Evolutionary conservation across 2,888 invertebrate species (phyloP).

Genomic region (Pammene fasciana): DNA sequence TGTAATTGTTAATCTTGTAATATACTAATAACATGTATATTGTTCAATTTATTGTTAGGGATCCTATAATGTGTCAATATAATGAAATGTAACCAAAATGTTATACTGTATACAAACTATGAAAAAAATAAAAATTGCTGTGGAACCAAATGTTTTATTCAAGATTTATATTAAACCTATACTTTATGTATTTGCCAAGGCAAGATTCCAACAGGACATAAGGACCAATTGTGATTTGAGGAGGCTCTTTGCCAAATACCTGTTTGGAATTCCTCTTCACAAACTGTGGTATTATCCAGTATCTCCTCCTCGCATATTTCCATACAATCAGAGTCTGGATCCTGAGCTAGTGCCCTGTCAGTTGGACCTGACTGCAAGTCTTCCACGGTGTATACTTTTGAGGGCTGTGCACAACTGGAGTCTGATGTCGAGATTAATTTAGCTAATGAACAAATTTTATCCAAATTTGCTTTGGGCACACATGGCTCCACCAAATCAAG

Average conservation of each 20-base stretch:
- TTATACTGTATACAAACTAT: slow-evolving; percentile 79
- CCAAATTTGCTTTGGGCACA: slow-evolving; percentile 56
- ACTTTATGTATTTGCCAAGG: slow-evolving; percentile 67
- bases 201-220: slow-evolving; percentile 78
- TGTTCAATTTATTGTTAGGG: slow-evolving; percentile 78
- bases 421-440: slow-evolving; percentile 66
- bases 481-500: slow-evolving; percentile 63
- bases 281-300: slow-evolving; percentile 28
- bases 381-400: slow-evolving; percentile 72
- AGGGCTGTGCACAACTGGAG: slow-evolving; percentile 51
- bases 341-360: slow-evolving; percentile 20
- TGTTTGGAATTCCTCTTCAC: slow-evolving; percentile 42
- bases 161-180: slow-evolving; percentile 42
- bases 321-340: slow-evolving; percentile 46
- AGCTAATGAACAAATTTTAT: slow-evolving; percentile 63
- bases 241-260: slow-evolving; percentile 69
- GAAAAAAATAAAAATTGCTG: slow-evolving; percentile 78
- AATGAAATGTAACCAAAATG: slow-evolving; percentile 82
- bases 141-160: slow-evolving; percentile 57
- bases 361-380: slow-evolving; percentile 60
- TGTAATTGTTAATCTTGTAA: slow-evolving; percentile 74
- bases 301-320: slow-evolving; percentile 38
- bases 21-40: slow-evolving; percentile 77
- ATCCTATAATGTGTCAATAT: slow-evolving; percentile 78
- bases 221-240: slow-evolving; percentile 66